These are phyloP conservation scores for Chromobotia macracanthus DNA, from an alignment of 2,797 vertebrate genomes.

Conservation along the genomic window DNA sequence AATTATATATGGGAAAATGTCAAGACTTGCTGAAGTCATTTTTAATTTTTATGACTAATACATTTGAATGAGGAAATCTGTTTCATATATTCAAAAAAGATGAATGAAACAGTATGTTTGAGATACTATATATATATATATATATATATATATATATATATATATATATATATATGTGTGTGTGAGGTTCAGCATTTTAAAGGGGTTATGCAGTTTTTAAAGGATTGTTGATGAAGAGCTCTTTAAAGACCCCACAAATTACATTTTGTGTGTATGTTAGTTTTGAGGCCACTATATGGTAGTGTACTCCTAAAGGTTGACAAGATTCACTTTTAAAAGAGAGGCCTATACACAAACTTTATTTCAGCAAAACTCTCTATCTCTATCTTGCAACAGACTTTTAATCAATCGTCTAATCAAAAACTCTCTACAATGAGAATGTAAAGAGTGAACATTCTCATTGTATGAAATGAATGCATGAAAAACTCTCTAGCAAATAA, in stretches of 20 bases:
- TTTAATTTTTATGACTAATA: slow-evolving; percentile 68
- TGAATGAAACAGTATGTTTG: slow-evolving; percentile 1
- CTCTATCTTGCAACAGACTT: no score
- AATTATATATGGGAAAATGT: slow-evolving; percentile 84
- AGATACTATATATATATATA: no score
- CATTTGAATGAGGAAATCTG: slow-evolving; percentile 67
- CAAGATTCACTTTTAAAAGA: not conserved
- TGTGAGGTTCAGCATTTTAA: not conserved
- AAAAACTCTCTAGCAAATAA: no score
- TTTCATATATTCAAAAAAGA: slow-evolving; percentile 4
- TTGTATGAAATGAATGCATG: no score
- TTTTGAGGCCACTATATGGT: not conserved
- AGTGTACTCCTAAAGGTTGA: no score
- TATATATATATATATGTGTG: no score
- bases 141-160: no score
- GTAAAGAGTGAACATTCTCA: no score
- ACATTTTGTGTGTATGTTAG: not conserved
- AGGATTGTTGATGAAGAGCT: slow-evolving; percentile 63
- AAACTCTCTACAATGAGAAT: no score
- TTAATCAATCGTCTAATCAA: no score
- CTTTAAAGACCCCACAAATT: not conserved
- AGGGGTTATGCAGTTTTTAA: not conserved
- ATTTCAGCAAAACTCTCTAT: not conserved
- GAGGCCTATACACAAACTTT: not conserved
- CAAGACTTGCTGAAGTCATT: slow-evolving; percentile 81